Percentiles rank a stretch among this genome's conserved stretches.
Conservation (phyloP, 92 coral and sea anemone genomes). For the Paragorgia papillata region DNA sequence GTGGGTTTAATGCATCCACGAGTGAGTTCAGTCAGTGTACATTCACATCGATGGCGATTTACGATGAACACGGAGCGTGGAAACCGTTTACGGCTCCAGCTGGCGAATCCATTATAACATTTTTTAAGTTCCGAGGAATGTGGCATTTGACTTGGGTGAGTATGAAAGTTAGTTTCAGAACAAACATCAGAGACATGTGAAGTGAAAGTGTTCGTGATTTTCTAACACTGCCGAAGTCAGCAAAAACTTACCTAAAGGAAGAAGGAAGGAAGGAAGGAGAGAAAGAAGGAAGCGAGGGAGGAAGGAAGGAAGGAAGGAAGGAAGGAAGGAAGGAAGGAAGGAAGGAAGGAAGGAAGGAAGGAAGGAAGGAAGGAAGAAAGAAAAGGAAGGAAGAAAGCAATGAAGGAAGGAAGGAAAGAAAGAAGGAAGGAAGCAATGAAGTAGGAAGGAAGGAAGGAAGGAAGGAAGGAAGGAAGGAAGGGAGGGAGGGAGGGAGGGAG, state of each 20-base stretch:
- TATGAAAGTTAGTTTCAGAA: too few species aligned
- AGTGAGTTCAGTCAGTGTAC: conserved; percentile 5
- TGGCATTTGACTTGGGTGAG: conserved; percentile 35
- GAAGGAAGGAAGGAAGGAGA: neutral
- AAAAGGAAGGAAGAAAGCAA: conserved; percentile 14
- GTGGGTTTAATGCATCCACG: conserved; percentile 12
- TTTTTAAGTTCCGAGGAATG: neutral
- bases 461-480: too few species aligned
- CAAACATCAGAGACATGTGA: too few species aligned
- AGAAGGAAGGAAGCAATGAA: neutral
- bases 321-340: neutral
- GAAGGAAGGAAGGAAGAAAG: neutral
- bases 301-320: neutral
- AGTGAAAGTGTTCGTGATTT: too few species aligned
- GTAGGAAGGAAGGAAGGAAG: neutral
- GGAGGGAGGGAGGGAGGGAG: neutral
- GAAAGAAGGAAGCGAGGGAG: neutral
- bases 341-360: conserved; percentile 3
- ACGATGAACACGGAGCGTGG: conserved; percentile 9
- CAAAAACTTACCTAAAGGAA: neutral
- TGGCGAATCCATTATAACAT: neutral
- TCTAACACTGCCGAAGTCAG: too few species aligned
- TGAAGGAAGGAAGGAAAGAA: conserved; percentile 18
- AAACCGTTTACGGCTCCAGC: neutral
- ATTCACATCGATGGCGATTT: neutral